phyloP scores from a whole-genome alignment of 2,888 invertebrate genomes.

The Dynastes grantii region DNA sequence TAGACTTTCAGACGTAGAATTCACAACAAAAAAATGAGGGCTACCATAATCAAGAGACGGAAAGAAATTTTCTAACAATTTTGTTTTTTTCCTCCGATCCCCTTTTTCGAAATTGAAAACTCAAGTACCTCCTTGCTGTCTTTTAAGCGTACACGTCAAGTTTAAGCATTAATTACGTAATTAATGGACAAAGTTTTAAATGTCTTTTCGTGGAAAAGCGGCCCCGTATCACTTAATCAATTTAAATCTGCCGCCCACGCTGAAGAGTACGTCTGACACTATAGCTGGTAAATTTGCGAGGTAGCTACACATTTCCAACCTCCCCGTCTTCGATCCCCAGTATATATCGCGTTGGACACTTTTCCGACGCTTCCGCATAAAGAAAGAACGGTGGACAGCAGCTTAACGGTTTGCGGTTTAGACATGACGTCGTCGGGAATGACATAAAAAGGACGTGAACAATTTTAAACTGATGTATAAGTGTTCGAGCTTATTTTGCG shows the following conservation, averaged over 20 bases:
- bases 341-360: no score
- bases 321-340: no score
- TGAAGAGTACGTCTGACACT: no score
- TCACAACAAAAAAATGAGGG: no score
- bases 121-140: neutral
- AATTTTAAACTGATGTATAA: neutral
- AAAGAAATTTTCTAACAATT: no score
- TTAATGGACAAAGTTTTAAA: slow-evolving; percentile 16
- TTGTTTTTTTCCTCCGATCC: neutral
- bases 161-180: slow-evolving; percentile 1
- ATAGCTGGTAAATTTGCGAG: neutral
- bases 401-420: slow-evolving; percentile 15
- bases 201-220: neutral
- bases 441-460: neutral
- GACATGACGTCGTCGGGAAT: neutral
- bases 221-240: slow-evolving; percentile 7
- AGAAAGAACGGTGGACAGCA: neutral
- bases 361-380: no score
- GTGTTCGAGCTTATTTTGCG: no score
- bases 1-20: no score
- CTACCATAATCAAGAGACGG: no score
- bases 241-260: neutral
- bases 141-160: neutral
- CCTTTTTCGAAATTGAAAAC: no score
- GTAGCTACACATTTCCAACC: no score